phyloP scores from a whole-genome alignment of 2,797 vertebrate genomes.

The Notolabrus celidotus region DNA sequence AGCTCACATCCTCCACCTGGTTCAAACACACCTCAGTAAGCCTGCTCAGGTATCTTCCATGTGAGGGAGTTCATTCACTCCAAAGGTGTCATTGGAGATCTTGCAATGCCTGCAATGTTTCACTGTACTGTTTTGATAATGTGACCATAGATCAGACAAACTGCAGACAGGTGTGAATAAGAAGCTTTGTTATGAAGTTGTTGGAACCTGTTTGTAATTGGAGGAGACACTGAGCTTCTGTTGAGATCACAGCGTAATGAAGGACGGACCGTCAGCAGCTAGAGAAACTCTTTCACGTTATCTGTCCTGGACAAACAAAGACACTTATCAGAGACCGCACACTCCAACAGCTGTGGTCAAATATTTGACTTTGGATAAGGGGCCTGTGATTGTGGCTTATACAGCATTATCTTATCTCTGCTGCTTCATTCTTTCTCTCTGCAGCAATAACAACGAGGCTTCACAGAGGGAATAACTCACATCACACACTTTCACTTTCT shows the following conservation, averaged over 20 bases:
- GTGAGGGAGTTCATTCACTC: too few relatives aligned
- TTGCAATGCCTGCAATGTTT: too few relatives aligned
- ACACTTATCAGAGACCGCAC: constrained; percentile 63
- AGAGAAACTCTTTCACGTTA: constrained; percentile 56
- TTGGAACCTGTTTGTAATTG: too few relatives aligned
- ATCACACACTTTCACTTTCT: constrained; percentile 5
- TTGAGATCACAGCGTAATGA: constrained; percentile 14
- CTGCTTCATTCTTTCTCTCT: constrained; percentile 31
- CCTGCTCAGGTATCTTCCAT: too few relatives aligned
- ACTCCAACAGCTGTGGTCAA: constrained; percentile 68
- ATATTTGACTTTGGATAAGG: constrained; percentile 81
- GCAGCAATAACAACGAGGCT: constrained; percentile 13
- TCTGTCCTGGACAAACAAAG: constrained; percentile 70
- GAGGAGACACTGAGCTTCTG: too few relatives aligned
- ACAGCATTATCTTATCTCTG: constrained; percentile 55
- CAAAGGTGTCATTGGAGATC: too few relatives aligned
- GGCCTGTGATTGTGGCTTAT: constrained; percentile 55
- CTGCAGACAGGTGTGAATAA: too few relatives aligned
- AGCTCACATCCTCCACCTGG: too few relatives aligned
- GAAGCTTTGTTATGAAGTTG: too few relatives aligned
- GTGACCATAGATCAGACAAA: too few relatives aligned
- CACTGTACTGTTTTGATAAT: too few relatives aligned
- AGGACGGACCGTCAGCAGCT: constrained; percentile 6
- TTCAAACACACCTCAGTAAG: too few relatives aligned
- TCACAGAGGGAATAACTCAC: constrained; percentile 10